These are phyloP conservation scores for Anthopleura xanthogrammica DNA, from an alignment of 92 coral and sea anemone species.

Conservation along the genomic window DNA sequence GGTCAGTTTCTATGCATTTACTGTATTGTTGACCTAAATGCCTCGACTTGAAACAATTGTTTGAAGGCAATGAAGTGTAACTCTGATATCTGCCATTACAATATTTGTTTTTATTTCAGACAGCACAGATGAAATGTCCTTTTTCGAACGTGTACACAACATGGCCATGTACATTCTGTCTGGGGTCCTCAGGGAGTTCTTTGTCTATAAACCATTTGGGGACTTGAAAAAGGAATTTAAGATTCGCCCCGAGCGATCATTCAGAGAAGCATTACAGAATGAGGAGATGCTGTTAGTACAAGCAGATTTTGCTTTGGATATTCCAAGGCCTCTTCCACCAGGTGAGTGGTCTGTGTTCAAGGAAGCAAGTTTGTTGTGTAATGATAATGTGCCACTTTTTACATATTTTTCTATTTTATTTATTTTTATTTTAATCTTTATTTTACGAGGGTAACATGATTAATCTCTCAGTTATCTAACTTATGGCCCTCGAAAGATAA, in stretches of 20 bases:
- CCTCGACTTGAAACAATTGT: no score
- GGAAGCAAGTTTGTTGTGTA: no score
- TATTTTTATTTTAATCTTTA: no score
- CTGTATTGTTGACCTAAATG: no score
- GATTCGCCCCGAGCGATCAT: conserved; percentile 11
- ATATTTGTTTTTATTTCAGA: neutral
- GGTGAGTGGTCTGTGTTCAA: neutral
- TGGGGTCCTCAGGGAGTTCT: neutral
- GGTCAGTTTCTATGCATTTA: no score
- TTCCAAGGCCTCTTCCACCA: conserved; percentile 17
- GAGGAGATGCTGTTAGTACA: conserved; percentile 7
- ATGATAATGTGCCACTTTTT: no score
- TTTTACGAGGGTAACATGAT: no score
- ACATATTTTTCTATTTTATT: no score
- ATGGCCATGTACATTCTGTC: neutral
- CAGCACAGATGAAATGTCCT: conserved; percentile 2
- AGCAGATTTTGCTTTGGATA: conserved; percentile 13
- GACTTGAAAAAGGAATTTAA: conserved; percentile 11
- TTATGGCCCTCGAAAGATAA: no score
- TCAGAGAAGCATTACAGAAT: neutral
- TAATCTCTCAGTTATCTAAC: no score
- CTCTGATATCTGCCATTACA: no score
- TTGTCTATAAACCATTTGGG: neutral
- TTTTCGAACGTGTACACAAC: conserved; percentile 6
- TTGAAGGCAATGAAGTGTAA: no score